Conservation (phyloP, 2,888 invertebrate species). For the Meteorus cinctellus region DNA sequence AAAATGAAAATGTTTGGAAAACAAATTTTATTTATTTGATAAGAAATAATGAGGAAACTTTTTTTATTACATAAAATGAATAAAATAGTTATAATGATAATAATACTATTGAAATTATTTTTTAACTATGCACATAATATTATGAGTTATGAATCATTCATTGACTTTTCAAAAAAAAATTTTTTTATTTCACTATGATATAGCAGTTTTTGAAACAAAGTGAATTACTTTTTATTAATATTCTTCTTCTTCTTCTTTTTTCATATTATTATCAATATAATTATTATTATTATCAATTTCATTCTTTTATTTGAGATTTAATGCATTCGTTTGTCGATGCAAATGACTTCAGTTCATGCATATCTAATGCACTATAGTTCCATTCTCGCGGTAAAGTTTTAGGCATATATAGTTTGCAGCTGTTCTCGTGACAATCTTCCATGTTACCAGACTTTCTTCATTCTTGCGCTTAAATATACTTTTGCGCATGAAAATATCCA, state of each 20-base stretch:
- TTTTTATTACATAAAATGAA: too few relatives aligned
- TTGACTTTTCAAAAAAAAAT: too few relatives aligned
- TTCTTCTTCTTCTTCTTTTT: neutral
- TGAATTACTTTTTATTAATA: too few relatives aligned
- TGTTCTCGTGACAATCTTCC: conserved; percentile 33
- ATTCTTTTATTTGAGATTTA: conserved; percentile 4
- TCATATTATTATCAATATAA: neutral
- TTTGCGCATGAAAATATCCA: neutral
- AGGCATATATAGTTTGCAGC: conserved; percentile 21
- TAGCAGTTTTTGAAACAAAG: too few relatives aligned
- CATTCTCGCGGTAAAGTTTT: conserved; percentile 13
- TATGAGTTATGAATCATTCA: too few relatives aligned
- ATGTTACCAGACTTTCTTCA: conserved; percentile 31
- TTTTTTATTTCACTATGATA: too few relatives aligned
- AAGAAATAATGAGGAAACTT: too few relatives aligned
- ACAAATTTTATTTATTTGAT: too few relatives aligned
- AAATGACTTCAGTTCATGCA: conserved; percentile 35
- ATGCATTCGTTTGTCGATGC: conserved; percentile 38
- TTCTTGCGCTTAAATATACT: neutral
- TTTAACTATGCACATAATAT: too few relatives aligned
- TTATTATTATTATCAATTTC: neutral
- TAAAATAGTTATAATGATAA: too few relatives aligned
- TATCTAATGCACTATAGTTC: conserved; percentile 32
- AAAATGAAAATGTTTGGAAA: too few relatives aligned
- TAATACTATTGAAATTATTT: too few relatives aligned